These are phyloP conservation scores for Mamestra configurata DNA, from an alignment of 1,140 invertebrate species.

Conservation along the genomic window DNA sequence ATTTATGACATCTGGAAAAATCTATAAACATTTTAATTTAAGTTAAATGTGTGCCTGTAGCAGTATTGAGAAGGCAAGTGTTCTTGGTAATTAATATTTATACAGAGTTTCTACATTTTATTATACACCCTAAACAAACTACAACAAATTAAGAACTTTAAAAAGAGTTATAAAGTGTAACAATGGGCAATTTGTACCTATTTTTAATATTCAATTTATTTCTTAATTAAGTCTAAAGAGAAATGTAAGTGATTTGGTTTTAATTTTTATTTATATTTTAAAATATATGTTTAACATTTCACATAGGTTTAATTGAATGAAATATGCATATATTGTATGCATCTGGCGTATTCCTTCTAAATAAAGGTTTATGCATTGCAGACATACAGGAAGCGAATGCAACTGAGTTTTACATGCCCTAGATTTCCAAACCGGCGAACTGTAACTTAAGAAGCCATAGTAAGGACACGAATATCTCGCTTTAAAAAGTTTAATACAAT, in stretches of 20 bases:
- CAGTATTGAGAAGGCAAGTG: neutral
- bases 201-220: no score
- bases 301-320: no score
- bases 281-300: no score
- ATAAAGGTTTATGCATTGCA: neutral
- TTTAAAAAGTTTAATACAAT: neutral
- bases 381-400: neutral
- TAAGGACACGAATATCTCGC: neutral
- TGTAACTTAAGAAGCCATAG: conserved; percentile 33
- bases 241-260: no score
- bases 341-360: neutral
- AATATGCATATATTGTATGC: no score
- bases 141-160: no score
- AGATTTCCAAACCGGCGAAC: neutral
- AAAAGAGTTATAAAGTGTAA: no score
- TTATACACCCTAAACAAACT: neutral
- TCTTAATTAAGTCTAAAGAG: no score
- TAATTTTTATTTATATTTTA: no score
- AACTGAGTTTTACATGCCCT: neutral
- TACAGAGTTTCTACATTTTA: no score
- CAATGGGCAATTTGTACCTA: no score
- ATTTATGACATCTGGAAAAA: conserved; percentile 75
- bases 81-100: no score
- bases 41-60: conserved; percentile 24
- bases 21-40: conserved; percentile 72